Evolutionary conservation across 2,113 vertebrate genomes (phyloP), one percentile per base, ranked within the genome.

Genomic region (Barbus barbus): DNA sequence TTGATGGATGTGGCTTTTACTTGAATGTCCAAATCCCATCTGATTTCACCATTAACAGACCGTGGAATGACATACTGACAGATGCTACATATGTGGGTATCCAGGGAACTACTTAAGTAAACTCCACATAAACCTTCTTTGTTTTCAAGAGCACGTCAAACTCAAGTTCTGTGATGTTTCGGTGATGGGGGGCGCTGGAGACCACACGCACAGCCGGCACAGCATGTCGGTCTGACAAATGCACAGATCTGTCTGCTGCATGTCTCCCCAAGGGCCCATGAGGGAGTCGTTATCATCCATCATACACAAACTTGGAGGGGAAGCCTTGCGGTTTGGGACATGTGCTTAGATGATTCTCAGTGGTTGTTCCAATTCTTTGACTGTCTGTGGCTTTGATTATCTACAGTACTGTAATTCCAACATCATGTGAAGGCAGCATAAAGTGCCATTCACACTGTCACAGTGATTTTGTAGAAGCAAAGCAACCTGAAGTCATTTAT

Each of bases 221-320:
- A 76, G 41, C 41, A 13, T 81, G 83, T 78, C 48, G 73, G 63
- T 69, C 22, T 78, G 80, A 14, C 48, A 44, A 69, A 84, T 3
- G 9, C 83, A 78, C 36, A 28, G 24, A 79, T 85, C 83, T 71
- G 76, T 85, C 75, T 31, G 13, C 38, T 22, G 18, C 24, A 16
- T 24, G 31, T 61, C 33, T 76, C 79, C 79, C 58, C 8, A 31
- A 53, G 41, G 46, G 14, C 9, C n/a, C 14, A 86, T 31, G 75
- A 24, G 26, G 65, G 18, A n/a, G 28, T 67, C 26, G 9, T 31
- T 75, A 63, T 63, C 58, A 79, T 60, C 53, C 53, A 77, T 60
- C 81, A 44, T 65, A n/a, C 73, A 4, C 51, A 16, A 82, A 78
- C 44, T 5, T 20, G 63, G 13, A 69, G 26, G 31, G 56, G 38